Evolutionary conservation across 2,888 invertebrate genomes (phyloP).

Genomic region (Sinopyrophorus schimmeli): DNA sequence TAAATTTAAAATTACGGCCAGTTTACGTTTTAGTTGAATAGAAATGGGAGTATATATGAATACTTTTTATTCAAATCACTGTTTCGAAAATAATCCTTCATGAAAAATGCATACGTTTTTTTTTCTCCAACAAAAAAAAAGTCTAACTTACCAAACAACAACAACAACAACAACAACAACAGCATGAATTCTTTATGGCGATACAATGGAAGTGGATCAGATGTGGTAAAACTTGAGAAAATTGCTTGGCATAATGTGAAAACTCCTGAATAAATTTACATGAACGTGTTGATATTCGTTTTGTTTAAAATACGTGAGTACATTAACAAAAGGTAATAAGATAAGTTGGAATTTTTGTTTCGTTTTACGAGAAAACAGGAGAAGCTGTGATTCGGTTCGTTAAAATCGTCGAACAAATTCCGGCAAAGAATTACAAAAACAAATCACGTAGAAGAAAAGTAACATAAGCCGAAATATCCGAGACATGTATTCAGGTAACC

Average conservation of each 20-base stretch:
- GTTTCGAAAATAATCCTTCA: constrained; percentile 10
- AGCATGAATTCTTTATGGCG: constrained; percentile 12
- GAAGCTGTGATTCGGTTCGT: too few species aligned
- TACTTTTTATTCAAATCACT: constrained; percentile 12
- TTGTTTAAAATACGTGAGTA: constrained; percentile 6
- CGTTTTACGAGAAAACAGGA: not conserved
- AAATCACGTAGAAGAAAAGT: constrained; percentile 17
- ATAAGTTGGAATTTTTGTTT: not conserved
- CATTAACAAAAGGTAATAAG: not conserved
- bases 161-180: constrained; percentile 7
- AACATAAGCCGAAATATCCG: constrained; percentile 16
- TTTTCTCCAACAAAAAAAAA: constrained; percentile 10
- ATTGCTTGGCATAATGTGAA: constrained; percentile 10
- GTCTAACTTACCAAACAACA: constrained; percentile 2
- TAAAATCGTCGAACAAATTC: constrained; percentile 1
- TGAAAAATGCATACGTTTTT: constrained; percentile 11
- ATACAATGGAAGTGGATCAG: constrained; percentile 10
- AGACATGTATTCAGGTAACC: constrained; percentile 21
- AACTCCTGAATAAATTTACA: constrained; percentile 15
- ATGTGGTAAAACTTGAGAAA: constrained; percentile 9
- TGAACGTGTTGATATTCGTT: not conserved
- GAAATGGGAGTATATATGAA: not conserved
- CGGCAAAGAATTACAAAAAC: constrained; percentile 7
- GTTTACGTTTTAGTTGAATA: constrained; percentile 2
- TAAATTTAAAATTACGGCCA: constrained; percentile 9